phyloP scores from a whole-genome alignment of 2,797 vertebrate genomes.

The Carduelis carduelis region DNA sequence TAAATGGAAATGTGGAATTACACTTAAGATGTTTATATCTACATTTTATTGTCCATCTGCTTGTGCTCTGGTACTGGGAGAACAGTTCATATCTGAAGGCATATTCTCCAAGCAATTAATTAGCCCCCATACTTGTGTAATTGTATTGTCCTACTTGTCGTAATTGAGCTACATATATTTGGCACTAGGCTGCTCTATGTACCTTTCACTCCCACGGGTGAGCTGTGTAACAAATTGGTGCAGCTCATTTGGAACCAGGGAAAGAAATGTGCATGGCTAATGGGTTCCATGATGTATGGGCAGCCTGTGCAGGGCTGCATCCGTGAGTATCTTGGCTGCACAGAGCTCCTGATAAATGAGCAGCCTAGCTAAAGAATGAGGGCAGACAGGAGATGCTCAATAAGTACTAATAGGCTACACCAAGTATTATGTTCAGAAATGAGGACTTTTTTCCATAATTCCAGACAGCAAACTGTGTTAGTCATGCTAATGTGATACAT shows the following conservation, averaged over 20 bases:
- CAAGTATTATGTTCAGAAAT: background rate
- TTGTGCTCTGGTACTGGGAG: background rate
- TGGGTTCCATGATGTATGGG: constrained; percentile 42
- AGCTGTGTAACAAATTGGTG: background rate
- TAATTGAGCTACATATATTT: background rate
- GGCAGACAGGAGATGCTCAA: constrained; percentile 12
- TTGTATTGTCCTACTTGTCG: background rate
- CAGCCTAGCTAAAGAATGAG: constrained; percentile 1
- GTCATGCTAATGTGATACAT: background rate
- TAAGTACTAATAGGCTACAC: background rate
- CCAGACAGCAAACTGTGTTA: constrained; percentile 33
- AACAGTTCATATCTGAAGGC: background rate
- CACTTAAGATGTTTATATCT: background rate
- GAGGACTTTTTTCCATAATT: background rate
- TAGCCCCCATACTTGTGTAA: background rate
- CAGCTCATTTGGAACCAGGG: background rate
- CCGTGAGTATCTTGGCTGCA: background rate
- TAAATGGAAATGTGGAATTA: background rate
- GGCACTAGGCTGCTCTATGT: background rate
- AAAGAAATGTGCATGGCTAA: constrained; percentile 3
- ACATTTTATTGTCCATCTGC: background rate
- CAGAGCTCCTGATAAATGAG: constrained; percentile 47
- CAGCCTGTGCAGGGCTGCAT: background rate
- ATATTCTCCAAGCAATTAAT: background rate
- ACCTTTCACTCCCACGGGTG: background rate